phyloP scores from a whole-genome alignment of 2,113 vertebrate genomes.

The Gymnorhina tibicen region DNA sequence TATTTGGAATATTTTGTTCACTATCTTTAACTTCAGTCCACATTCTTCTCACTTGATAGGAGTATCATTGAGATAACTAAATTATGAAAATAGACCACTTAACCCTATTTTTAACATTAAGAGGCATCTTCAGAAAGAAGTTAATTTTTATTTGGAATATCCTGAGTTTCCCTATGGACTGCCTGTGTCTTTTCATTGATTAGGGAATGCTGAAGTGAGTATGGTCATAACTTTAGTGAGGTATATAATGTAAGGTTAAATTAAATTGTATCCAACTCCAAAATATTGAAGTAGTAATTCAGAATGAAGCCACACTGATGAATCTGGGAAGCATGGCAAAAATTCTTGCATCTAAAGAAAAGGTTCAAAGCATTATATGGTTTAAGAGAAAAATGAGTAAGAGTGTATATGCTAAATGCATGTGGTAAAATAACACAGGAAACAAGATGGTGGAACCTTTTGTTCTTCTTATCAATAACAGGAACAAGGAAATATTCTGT shows the following conservation, averaged over 20 bases:
- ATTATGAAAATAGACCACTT: not conserved
- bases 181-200: not conserved
- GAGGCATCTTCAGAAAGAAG: not conserved
- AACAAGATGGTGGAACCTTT: accelerated
- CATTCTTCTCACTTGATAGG: not conserved
- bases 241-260: not conserved
- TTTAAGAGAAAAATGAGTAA: not conserved
- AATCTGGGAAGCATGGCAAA: not conserved
- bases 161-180: not conserved
- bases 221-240: not conserved
- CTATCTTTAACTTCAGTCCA: not conserved
- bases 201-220: not conserved
- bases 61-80: not conserved
- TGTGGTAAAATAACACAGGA: not conserved
- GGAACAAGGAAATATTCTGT: slow-evolving; percentile 16
- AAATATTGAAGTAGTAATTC: not conserved
- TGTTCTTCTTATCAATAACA: not conserved
- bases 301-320: not conserved
- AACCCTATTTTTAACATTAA: not conserved
- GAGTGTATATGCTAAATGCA: not conserved
- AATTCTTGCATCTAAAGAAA: not conserved
- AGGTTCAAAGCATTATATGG: not conserved
- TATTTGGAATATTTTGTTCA: not conserved
- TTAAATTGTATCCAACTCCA: not conserved
- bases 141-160: not conserved